These are phyloP conservation scores for Dicentrarchus labrax DNA, from an alignment of 2,113 vertebrate species.

Conservation along the genomic window DNA sequence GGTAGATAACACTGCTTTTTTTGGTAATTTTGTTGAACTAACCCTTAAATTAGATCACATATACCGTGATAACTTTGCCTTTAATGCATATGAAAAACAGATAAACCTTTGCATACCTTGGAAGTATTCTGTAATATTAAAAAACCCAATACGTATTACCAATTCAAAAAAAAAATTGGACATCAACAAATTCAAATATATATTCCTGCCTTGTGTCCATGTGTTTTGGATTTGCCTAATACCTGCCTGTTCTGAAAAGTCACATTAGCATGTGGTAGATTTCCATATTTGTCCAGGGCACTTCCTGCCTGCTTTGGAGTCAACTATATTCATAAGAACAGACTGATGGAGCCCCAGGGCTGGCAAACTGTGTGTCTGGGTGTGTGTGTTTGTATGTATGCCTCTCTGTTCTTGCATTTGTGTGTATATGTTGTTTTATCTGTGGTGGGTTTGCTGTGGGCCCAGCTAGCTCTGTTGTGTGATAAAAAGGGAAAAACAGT, in stretches of 20 bases:
- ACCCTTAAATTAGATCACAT: neutral
- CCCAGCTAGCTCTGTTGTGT: neutral
- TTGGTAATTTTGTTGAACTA: neutral
- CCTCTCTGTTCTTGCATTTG: neutral
- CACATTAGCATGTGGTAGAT: constrained; percentile 76
- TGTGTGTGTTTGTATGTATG: neutral
- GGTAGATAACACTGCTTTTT: neutral
- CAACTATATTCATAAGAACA: constrained; percentile 61
- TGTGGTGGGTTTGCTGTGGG: neutral
- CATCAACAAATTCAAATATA: constrained; percentile 18
- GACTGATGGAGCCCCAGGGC: constrained; percentile 40
- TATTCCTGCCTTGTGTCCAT: neutral
- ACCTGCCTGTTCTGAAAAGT: constrained; percentile 64
- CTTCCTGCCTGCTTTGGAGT: constrained; percentile 47
- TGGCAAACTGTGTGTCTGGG: neutral
- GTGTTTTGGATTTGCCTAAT: constrained; percentile 35
- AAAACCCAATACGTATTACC: neutral
- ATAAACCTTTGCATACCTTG: neutral
- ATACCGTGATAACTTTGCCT: neutral
- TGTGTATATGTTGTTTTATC: constrained; percentile 11
- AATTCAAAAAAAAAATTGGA: constrained; percentile 11
- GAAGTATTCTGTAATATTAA: neutral
- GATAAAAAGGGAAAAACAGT: neutral
- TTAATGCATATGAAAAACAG: neutral
- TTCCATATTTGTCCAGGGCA: constrained; percentile 69